Evolutionary conservation across 1,140 invertebrate species (phyloP), one percentile per base, ranked within the genome.

Genomic region (Gonioctena quinquepunctata): DNA sequence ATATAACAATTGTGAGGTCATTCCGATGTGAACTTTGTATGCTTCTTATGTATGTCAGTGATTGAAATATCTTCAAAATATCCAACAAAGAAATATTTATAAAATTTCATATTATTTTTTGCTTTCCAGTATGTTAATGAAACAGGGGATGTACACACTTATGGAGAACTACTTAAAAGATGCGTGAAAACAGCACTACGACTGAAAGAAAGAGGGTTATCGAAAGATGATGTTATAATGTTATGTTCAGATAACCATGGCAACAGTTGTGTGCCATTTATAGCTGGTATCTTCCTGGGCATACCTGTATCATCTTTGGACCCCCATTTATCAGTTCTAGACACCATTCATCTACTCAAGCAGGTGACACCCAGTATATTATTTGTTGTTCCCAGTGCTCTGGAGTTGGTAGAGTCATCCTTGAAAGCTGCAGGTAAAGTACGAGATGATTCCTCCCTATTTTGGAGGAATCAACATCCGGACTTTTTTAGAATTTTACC

Each of bases 351-450:
- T 63, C 48, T 79, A 16, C 19, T 80, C 2, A 52, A 66, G 4
- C 61, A 72, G 26, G 69, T 77, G 0, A 67, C 59, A 61, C 79
- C 79, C 19, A 75, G 69, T 68, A 68, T 80, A 2, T 27, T 80
- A 13, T 80, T 80, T 65, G 72, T 78, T 16, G 72, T 71, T 42
- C 67, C 70, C 21, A 61, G 77, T 33, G 61, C 66, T 3, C n/a
- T 72, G 8, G 2, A 63, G 25, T 23, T 68, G n/a, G 72, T 76
- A 27, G 70, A 71, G 71, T 27, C 25, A 1, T 26, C 63, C 7
- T n/a, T 66, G 21, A 11, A 27, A 52, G 13, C 25, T 18, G 50
- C 63, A 66, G 63, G 63, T 66, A 52, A 73, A n/a, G n/a, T n/a
- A n/a, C n/a, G n/a, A n/a, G n/a, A n/a, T n/a, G n/a, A n/a, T n/a